Conservation (phyloP, 2,113 vertebrate genomes). For the Theropithecus gelada region DNA sequence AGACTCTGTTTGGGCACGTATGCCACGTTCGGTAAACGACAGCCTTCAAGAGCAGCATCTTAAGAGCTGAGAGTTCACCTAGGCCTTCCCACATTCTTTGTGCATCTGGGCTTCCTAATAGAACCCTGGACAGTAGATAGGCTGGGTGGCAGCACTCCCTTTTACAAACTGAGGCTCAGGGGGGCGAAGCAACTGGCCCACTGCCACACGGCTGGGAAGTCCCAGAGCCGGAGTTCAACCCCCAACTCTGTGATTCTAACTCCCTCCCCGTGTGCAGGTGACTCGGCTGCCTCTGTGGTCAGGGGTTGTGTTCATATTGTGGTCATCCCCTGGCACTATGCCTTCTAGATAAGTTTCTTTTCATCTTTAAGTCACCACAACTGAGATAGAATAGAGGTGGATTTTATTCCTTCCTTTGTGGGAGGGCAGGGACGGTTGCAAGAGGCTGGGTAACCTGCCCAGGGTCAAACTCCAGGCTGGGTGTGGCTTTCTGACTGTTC, state of each 20-base stretch:
- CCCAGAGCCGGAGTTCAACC: background rate
- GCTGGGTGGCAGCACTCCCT: fast-evolving
- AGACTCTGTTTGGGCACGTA: background rate
- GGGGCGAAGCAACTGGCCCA: background rate
- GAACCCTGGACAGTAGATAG: background rate
- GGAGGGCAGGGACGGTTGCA: background rate
- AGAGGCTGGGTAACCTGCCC: background rate
- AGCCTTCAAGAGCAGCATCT: background rate
- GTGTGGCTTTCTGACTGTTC: background rate
- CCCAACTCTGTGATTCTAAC: background rate
- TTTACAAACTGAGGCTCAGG: background rate
- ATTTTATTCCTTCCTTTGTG: background rate
- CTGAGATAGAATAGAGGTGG: background rate
- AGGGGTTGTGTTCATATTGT: background rate
- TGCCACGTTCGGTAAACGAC: background rate
- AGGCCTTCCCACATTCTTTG: background rate
- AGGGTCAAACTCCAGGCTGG: background rate
- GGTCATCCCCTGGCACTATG: background rate
- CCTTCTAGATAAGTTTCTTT: background rate
- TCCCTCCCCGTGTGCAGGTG: background rate
- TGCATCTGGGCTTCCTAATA: fast-evolving
- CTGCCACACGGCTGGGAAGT: background rate
- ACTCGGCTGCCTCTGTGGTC: background rate
- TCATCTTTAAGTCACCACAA: background rate
- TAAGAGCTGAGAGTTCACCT: background rate